Conservation (phyloP, 2,888 invertebrate species). For the Incurvaria masculella region DNA sequence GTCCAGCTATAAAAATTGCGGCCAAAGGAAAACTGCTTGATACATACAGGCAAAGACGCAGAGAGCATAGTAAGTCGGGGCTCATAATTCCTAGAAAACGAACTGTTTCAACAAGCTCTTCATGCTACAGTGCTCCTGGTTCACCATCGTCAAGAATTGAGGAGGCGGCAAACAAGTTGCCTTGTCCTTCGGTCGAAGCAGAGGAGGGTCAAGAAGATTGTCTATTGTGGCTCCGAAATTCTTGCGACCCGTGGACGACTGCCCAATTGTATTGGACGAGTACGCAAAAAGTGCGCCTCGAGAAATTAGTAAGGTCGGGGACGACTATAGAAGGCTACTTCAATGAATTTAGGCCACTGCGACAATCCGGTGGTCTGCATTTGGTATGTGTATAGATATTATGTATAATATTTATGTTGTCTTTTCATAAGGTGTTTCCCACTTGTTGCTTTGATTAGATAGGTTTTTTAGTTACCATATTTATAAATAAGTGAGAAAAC, state of each 20-base stretch:
- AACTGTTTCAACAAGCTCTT: not conserved
- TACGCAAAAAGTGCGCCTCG: not conserved
- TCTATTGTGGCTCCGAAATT: not conserved
- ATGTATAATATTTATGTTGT: no score
- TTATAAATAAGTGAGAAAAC: not conserved
- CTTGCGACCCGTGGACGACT: not conserved
- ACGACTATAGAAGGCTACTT: not conserved
- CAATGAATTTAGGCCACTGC: not conserved
- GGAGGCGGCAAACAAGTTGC: not conserved
- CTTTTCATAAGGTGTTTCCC: no score
- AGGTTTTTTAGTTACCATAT: no score
- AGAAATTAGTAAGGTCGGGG: not conserved
- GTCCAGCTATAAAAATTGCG: slow-evolving; percentile 1
- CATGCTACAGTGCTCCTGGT: not conserved
- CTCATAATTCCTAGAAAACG: slow-evolving; percentile 1
- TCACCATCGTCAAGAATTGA: not conserved
- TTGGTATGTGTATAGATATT: not conserved
- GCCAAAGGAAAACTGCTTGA: not conserved
- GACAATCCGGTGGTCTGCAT: not conserved
- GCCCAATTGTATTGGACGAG: not conserved
- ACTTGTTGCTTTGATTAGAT: no score
- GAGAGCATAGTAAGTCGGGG: not conserved
- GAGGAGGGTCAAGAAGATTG: not conserved
- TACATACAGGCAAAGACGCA: not conserved
- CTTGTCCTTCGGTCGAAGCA: not conserved